These are phyloP conservation scores for Climacteris rufus DNA, from an alignment of 2,113 vertebrate species.

Conservation along the genomic window DNA sequence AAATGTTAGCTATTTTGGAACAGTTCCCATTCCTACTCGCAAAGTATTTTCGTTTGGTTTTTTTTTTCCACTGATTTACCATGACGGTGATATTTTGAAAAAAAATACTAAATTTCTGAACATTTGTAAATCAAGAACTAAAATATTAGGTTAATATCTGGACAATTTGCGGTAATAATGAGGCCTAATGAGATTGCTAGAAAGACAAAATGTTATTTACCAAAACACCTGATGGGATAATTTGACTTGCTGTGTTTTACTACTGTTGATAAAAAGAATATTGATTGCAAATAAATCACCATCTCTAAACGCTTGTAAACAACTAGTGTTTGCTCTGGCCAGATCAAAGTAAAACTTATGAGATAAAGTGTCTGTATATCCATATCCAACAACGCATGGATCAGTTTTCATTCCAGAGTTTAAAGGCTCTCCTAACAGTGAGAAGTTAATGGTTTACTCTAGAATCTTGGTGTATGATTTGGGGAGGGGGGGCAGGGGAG, in stretches of 20 bases:
- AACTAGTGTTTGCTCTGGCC: constrained; percentile 42
- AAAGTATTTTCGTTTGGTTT: neutral
- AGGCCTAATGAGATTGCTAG: constrained; percentile 76
- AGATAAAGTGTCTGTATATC: constrained; percentile 35
- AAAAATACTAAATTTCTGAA: neutral
- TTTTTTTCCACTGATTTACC: neutral
- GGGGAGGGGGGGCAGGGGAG: neutral
- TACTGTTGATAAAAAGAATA: constrained; percentile 80
- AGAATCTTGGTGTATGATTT: neutral
- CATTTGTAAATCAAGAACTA: neutral
- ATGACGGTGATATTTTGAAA: neutral
- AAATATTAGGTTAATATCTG: constrained; percentile 38
- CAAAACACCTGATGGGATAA: constrained; percentile 79
- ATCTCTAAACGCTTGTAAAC: constrained; percentile 63
- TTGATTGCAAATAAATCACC: constrained; percentile 81
- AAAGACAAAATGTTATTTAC: constrained; percentile 81
- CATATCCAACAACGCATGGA: neutral
- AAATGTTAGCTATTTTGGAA: neutral
- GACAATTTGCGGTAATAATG: constrained; percentile 69
- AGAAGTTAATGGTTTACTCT: constrained; percentile 62
- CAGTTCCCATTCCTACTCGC: neutral
- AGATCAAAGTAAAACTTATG: constrained; percentile 71
- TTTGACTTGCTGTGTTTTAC: constrained; percentile 79
- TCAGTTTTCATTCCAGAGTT: neutral
- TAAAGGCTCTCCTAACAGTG: neutral